These are phyloP conservation scores for Monarcha castaneiventris DNA, from an alignment of 2,113 vertebrate genomes.

Conservation along the genomic window DNA sequence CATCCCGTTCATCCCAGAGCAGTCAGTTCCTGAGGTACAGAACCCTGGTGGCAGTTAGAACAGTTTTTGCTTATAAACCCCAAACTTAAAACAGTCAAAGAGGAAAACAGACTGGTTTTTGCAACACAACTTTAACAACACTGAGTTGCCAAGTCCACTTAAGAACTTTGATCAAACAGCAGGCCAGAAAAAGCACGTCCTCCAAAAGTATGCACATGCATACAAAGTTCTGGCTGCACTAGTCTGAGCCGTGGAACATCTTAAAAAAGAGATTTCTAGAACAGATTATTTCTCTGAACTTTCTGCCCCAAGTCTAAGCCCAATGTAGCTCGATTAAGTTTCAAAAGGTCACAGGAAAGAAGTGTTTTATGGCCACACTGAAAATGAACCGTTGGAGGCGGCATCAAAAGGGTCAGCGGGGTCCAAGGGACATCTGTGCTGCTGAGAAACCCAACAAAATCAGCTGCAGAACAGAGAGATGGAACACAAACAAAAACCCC, in stretches of 20 bases:
- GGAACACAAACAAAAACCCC: constrained; percentile 20
- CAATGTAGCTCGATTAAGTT: not conserved
- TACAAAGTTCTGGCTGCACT: not conserved
- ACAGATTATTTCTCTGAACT: not conserved
- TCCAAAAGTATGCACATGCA: not conserved
- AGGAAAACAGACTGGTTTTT: not conserved
- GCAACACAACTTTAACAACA: not conserved
- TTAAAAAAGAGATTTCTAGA: not conserved
- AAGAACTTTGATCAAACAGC: not conserved
- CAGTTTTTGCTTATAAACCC: not conserved
- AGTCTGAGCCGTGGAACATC: not conserved
- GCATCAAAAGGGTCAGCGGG: not conserved
- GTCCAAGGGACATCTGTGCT: constrained; percentile 62
- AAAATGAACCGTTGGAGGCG: not conserved
- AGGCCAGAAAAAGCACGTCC: not conserved
- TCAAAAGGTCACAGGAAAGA: not conserved
- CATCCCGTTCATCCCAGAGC: not conserved
- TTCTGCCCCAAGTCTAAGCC: not conserved
- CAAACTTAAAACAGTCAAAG: not conserved
- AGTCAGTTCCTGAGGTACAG: not conserved
- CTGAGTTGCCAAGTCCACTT: not conserved
- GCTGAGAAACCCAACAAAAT: constrained; percentile 58
- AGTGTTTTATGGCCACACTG: not conserved
- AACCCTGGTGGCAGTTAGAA: not conserved
- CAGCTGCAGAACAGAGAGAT: constrained; percentile 47